These are phyloP conservation scores for Muschampia plurimacula DNA, from an alignment of 2,888 invertebrate species.

Conservation along the genomic window DNA sequence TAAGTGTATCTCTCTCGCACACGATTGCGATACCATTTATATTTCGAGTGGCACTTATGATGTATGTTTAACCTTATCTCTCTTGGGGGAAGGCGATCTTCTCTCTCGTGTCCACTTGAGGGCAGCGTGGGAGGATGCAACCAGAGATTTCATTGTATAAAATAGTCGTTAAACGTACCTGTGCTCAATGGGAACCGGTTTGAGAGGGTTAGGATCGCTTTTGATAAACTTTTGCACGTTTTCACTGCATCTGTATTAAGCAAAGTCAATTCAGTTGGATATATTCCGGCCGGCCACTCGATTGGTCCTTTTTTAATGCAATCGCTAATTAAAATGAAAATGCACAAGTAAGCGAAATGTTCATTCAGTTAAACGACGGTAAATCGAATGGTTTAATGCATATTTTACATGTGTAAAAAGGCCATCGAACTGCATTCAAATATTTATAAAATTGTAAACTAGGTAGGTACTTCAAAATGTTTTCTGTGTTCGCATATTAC, in stretches of 20 bases:
- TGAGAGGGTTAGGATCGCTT: conserved; percentile 48
- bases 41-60: conserved; percentile 71
- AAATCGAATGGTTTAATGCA: conserved; percentile 44
- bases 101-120: conserved; percentile 63
- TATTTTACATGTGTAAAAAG: conserved; percentile 34
- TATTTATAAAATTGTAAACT: conserved; percentile 26
- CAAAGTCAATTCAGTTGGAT: conserved; percentile 30
- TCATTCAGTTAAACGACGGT: conserved; percentile 31
- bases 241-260: conserved; percentile 32
- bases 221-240: conserved; percentile 49
- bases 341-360: conserved; percentile 35
- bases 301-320: conserved; percentile 46
- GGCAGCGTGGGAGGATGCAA: conserved; percentile 70
- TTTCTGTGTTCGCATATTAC: too few relatives aligned
- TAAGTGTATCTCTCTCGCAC: conserved; percentile 53
- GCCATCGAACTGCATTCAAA: conserved; percentile 20
- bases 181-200: conserved; percentile 47
- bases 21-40: conserved; percentile 80
- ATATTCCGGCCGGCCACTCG: conserved; percentile 33
- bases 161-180: conserved; percentile 53
- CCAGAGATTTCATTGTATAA: conserved; percentile 71
- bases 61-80: conserved; percentile 57
- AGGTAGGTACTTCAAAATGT: conserved; percentile 32
- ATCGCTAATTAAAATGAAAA: conserved; percentile 39
- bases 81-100: conserved; percentile 49